phyloP scores from a whole-genome alignment of 2,888 invertebrate genomes.

The Melinaea menophilus region DNA sequence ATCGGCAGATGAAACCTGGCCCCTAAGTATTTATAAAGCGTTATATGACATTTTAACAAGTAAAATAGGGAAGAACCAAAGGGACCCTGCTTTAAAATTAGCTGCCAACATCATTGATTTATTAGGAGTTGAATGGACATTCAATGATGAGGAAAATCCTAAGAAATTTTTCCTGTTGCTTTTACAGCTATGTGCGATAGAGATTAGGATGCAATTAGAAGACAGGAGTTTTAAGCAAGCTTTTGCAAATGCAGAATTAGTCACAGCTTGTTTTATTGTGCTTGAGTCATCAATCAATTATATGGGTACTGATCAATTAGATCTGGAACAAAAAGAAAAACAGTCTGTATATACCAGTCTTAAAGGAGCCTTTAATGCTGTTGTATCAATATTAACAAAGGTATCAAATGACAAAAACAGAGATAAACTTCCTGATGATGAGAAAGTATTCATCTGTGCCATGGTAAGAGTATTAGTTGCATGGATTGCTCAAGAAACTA shows the following conservation, averaged over 20 bases:
- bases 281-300: conserved; percentile 88
- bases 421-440: conserved; percentile 81
- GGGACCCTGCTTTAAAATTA: conserved; percentile 92
- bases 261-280: conserved; percentile 90
- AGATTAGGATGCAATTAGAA: conserved; percentile 95
- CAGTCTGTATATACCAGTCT: conserved; percentile 93
- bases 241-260: conserved; percentile 84
- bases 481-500: conserved; percentile 95
- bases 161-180: conserved; percentile 89
- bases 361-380: conserved; percentile 91
- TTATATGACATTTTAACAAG: conserved; percentile 90
- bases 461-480: conserved; percentile 90
- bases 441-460: conserved; percentile 89
- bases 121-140: conserved; percentile 90
- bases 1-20: conserved; percentile 87
- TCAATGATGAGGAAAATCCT: conserved; percentile 87
- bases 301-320: conserved; percentile 88
- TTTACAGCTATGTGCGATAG: conserved; percentile 92
- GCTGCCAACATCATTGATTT: conserved; percentile 88
- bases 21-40: conserved; percentile 87
- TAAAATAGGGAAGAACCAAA: conserved; percentile 90
- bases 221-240: conserved; percentile 90
- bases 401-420: conserved; percentile 86
- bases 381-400: conserved; percentile 84
- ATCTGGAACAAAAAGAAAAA: conserved; percentile 93